A percentile compares a stretch with the other conserved stretches of the same genome.
Evolutionary conservation across 2,113 vertebrate species (phyloP).

Genomic region (Percopsis transmontana): DNA sequence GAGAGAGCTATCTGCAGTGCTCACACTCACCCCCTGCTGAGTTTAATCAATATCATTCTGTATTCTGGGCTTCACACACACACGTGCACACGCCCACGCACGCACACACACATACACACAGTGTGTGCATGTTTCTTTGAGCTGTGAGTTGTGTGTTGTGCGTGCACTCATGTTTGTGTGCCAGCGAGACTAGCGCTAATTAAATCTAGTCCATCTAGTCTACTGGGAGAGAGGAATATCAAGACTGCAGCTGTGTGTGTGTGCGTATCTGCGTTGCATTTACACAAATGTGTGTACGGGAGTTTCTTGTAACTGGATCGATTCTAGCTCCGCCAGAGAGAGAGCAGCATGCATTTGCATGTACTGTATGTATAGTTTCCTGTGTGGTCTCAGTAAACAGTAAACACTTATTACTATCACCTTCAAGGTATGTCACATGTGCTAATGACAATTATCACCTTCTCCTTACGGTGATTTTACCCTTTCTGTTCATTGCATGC

Average conservation of each 20-base stretch:
- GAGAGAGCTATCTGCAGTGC: conserved; percentile 74
- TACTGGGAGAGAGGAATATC: conserved; percentile 45
- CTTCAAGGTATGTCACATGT: neutral
- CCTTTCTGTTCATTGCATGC: no score
- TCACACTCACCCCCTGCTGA: conserved; percentile 77
- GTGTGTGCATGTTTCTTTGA: neutral
- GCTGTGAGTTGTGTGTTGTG: conserved; percentile 6
- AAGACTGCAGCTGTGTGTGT: conserved; percentile 10
- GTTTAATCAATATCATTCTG: conserved; percentile 81
- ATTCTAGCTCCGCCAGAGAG: conserved; percentile 50
- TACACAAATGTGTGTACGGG: neutral
- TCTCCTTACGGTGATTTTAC: no score
- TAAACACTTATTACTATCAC: no score
- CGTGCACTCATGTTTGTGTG: conserved; percentile 17
- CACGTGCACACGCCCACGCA: neutral
- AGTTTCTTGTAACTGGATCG: conserved; percentile 46
- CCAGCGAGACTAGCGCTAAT: conserved; percentile 36
- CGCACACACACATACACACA: conserved; percentile 29
- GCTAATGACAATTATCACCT: no score
- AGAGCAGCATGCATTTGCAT: neutral
- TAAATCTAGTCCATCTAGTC: conserved; percentile 57
- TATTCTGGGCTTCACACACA: conserved; percentile 60
- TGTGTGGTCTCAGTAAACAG: neutral
- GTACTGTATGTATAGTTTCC: no score
- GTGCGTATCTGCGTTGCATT: neutral